These are phyloP conservation scores for Nixonia krombeini DNA, from an alignment of 1,140 invertebrate species.

Conservation along the genomic window DNA sequence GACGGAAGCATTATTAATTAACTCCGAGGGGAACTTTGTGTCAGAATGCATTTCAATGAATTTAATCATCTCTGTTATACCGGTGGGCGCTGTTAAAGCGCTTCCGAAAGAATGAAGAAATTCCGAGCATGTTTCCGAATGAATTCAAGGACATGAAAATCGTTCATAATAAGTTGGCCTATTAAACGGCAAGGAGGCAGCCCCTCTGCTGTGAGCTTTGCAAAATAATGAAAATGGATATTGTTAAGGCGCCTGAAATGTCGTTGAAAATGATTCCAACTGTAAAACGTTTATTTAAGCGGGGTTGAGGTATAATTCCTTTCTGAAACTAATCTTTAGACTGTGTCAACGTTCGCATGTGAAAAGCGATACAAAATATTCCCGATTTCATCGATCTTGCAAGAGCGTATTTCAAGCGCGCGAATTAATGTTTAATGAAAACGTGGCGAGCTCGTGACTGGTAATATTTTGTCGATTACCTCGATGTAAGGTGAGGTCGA, in stretches of 20 bases:
- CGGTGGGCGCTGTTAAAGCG: slow-evolving; percentile 11
- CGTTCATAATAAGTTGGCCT: slow-evolving; percentile 16
- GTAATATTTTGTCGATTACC: slow-evolving; percentile 12
- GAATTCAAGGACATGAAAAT: slow-evolving; percentile 16
- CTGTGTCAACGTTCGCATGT: slow-evolving; percentile 7
- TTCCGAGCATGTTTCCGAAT: slow-evolving; percentile 31
- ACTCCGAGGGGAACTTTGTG: slow-evolving; percentile 6
- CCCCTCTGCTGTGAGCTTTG: slow-evolving; percentile 11
- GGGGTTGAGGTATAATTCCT: no score
- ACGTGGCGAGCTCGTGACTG: not conserved
- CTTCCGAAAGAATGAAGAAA: slow-evolving; percentile 14
- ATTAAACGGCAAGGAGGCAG: slow-evolving; percentile 30
- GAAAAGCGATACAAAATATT: no score
- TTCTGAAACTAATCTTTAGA: no score
- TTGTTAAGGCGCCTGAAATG: no score
- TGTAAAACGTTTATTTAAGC: no score
- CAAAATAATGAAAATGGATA: slow-evolving; percentile 11
- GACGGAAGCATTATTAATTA: slow-evolving; percentile 26
- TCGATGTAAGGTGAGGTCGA: slow-evolving; percentile 4
- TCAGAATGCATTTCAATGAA: slow-evolving; percentile 24
- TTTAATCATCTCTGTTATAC: slow-evolving; percentile 20
- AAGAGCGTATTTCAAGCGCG: not conserved
- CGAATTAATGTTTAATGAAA: not conserved
- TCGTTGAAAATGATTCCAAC: no score
- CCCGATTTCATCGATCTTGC: slow-evolving; percentile 6